Evolutionary conservation across 2,797 vertebrate genomes (phyloP).

Genomic region (Rhinatrema bivittatum): DNA sequence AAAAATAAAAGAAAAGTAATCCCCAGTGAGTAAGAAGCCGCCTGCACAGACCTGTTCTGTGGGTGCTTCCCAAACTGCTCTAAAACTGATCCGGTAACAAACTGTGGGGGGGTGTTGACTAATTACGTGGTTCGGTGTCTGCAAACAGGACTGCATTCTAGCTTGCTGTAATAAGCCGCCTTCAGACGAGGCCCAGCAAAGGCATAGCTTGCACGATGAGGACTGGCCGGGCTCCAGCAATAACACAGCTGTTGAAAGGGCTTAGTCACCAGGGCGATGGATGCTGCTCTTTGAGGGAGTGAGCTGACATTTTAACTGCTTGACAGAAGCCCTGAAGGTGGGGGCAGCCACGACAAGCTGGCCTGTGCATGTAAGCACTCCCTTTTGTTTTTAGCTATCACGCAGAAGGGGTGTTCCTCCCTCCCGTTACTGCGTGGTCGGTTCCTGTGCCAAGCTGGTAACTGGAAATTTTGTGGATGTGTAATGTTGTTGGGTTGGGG

Average conservation of each 20-base stretch:
- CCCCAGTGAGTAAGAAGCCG: too few species aligned
- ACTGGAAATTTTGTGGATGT: too few species aligned
- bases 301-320: slow-evolving; percentile 59
- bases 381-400: slow-evolving; percentile 52
- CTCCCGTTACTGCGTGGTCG: slow-evolving; percentile 35
- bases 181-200: slow-evolving; percentile 20
- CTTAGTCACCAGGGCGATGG: slow-evolving; percentile 70
- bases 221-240: slow-evolving; percentile 67
- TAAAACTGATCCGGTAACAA: too few species aligned
- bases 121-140: too few species aligned
- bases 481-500: too few species aligned
- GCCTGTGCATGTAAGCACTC: slow-evolving; percentile 45
- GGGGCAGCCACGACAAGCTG: slow-evolving; percentile 39
- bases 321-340: slow-evolving; percentile 32
- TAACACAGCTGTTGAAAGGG: slow-evolving; percentile 83
- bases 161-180: slow-evolving; percentile 22
- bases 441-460: slow-evolving; percentile 34
- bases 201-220: slow-evolving; percentile 39
- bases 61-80: background rate
- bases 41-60: background rate
- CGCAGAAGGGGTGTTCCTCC: slow-evolving; percentile 43
- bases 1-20: too few species aligned
- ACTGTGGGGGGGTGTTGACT: too few species aligned
- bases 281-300: slow-evolving; percentile 45
- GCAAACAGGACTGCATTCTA: slow-evolving; percentile 12